Percentiles rank a stretch among this genome's conserved stretches.
These are phyloP conservation scores for Eptesicus fuscus DNA, from an alignment of 2,113 vertebrate species.

Conservation along the genomic window DNA sequence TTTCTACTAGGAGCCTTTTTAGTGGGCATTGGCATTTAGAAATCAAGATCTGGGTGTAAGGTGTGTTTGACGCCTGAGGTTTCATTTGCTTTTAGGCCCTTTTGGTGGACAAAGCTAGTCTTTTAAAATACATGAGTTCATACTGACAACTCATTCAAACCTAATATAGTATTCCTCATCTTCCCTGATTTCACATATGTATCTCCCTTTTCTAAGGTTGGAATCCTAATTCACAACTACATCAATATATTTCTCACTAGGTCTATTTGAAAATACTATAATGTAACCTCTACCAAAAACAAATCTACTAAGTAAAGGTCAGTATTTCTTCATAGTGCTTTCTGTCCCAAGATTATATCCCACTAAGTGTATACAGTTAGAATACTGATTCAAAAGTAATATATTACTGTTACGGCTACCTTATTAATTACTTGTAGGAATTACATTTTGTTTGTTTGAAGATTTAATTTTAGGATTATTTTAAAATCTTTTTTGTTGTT, in stretches of 20 bases:
- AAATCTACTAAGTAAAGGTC: background rate
- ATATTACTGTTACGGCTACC: background rate
- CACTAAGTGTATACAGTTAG: background rate
- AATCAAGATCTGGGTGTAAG: background rate
- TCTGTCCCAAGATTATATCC: background rate
- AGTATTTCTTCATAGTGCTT: background rate
- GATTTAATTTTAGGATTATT: background rate
- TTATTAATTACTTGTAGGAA: background rate
- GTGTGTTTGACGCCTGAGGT: background rate
- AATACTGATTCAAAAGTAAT: background rate
- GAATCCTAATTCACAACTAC: background rate
- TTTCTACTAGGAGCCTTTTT: background rate
- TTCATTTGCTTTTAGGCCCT: background rate
- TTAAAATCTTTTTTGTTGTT: too few relatives aligned
- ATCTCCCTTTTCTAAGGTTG: background rate
- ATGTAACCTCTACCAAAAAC: background rate
- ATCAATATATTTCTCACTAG: background rate
- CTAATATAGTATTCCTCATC: background rate
- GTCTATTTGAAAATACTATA: background rate
- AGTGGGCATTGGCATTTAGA: background rate
- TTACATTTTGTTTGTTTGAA: slow-evolving; percentile 5
- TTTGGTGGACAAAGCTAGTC: background rate
- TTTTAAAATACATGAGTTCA: background rate
- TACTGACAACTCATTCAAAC: background rate
- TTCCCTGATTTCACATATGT: background rate